Conservation (phyloP, 2,888 invertebrate genomes). For the Spilarctia lutea region DNA sequence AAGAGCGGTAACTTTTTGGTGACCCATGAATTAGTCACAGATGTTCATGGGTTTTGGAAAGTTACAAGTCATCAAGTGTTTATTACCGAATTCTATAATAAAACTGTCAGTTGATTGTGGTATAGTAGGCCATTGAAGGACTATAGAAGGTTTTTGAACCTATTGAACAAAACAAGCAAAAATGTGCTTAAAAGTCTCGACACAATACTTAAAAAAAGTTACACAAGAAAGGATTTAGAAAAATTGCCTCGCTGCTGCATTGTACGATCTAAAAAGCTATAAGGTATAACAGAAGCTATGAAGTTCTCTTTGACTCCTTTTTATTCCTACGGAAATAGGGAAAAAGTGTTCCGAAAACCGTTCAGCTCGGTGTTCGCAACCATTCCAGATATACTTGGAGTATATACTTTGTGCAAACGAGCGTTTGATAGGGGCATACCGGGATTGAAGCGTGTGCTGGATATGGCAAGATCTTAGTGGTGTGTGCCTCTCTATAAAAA, state of each 20-base stretch:
- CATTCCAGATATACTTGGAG: conserved; percentile 76
- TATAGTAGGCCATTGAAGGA: too few species aligned
- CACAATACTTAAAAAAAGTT: conserved; percentile 47
- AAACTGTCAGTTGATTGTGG: too few species aligned
- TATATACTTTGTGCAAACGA: conserved; percentile 84
- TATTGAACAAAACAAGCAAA: too few species aligned
- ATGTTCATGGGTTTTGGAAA: too few species aligned
- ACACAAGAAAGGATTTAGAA: conserved; percentile 57
- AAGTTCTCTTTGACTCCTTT: conserved; percentile 78
- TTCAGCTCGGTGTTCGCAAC: conserved; percentile 73
- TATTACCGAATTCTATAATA: too few species aligned
- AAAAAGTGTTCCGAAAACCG: conserved; percentile 82
- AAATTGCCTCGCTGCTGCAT: conserved; percentile 55
- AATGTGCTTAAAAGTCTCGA: conserved; percentile 29
- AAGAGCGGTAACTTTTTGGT: too few species aligned
- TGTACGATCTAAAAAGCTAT: conserved; percentile 65
- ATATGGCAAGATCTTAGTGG: conserved; percentile 28
- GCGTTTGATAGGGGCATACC: conserved; percentile 76
- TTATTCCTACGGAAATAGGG: conserved; percentile 82
- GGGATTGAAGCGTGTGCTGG: conserved; percentile 53
- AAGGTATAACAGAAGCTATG: conserved; percentile 82
- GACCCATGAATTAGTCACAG: too few species aligned
- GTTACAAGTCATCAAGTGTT: too few species aligned
- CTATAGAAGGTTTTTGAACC: too few species aligned
- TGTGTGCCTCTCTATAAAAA: not conserved